Evolutionary conservation across 2,888 invertebrate genomes (phyloP).

Genomic region (Deilephila elpenor): DNA sequence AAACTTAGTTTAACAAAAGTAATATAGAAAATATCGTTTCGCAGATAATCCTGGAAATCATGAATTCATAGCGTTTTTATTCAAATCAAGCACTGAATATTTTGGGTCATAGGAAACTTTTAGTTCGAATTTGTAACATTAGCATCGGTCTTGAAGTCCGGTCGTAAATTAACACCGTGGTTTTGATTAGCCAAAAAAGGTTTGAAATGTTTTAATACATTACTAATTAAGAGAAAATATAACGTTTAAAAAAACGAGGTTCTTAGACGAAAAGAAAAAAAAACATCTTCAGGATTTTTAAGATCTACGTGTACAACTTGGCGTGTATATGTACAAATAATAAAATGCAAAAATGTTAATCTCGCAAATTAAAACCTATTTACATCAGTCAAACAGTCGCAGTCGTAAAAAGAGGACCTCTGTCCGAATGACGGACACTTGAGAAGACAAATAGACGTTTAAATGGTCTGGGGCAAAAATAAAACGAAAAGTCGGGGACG

Average conservation of each 20-base stretch:
- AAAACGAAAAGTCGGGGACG: conserved; percentile 34
- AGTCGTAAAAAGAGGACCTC: conserved; percentile 54
- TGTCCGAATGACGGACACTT: conserved; percentile 56
- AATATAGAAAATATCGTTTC: not conserved
- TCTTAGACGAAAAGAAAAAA: no score
- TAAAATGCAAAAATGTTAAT: conserved; percentile 15
- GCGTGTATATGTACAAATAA: not conserved
- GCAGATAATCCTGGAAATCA: not conserved
- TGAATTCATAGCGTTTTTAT: not conserved
- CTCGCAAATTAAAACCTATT: conserved; percentile 45
- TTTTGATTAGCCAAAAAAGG: no score
- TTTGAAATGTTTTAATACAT: no score
- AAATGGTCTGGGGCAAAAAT: conserved; percentile 43
- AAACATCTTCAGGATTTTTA: no score
- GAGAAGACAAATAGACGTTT: conserved; percentile 61
- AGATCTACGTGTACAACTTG: no score
- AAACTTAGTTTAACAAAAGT: not conserved
- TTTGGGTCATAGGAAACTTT: not conserved
- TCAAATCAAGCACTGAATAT: not conserved
- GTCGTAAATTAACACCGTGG: no score
- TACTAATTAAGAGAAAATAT: no score
- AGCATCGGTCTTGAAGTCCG: no score
- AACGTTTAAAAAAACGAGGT: no score
- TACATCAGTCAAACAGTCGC: conserved; percentile 48
- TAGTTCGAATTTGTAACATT: not conserved